Percentiles rank a stretch among this genome's conserved stretches.
These are phyloP conservation scores for Riparia riparia DNA, from an alignment of 2,113 vertebrate species.

Conservation along the genomic window DNA sequence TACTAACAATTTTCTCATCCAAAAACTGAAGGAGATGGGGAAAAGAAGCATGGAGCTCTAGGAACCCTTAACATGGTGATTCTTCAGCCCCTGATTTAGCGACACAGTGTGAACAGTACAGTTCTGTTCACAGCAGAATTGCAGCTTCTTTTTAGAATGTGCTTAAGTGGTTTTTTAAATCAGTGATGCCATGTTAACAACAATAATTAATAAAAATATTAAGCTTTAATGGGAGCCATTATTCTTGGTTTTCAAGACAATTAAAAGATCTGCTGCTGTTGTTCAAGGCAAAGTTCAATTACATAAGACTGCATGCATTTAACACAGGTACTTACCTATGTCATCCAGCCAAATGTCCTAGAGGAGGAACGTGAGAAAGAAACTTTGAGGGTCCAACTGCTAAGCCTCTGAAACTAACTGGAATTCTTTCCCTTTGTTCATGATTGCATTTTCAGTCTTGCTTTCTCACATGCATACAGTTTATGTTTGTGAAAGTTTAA, in stretches of 20 bases:
- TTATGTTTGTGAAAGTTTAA: not conserved
- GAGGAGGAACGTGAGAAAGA: constrained; percentile 8
- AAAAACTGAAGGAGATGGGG: not conserved
- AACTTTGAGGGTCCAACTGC: not conserved
- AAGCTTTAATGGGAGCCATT: not conserved
- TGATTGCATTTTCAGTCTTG: not conserved
- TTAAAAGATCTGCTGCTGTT: not conserved
- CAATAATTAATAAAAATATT: not conserved
- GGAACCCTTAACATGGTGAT: not conserved
- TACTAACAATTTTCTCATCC: not conserved
- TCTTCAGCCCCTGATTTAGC: not conserved
- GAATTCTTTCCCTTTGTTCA: not conserved
- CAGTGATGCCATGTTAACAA: not conserved
- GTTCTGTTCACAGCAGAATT: not conserved
- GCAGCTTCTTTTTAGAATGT: not conserved
- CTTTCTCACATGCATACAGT: not conserved
- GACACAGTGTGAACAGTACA: not conserved
- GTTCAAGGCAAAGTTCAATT: not conserved
- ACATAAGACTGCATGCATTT: not conserved
- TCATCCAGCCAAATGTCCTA: not conserved
- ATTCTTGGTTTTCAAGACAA: not conserved
- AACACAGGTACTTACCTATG: not conserved
- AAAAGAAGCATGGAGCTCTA: not conserved
- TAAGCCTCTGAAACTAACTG: not conserved
- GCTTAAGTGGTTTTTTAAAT: not conserved